Evolutionary conservation across 2,797 vertebrate genomes (phyloP), one percentile per base, ranked within the genome.

Genomic region (Pyrocephalus nanus): DNA sequence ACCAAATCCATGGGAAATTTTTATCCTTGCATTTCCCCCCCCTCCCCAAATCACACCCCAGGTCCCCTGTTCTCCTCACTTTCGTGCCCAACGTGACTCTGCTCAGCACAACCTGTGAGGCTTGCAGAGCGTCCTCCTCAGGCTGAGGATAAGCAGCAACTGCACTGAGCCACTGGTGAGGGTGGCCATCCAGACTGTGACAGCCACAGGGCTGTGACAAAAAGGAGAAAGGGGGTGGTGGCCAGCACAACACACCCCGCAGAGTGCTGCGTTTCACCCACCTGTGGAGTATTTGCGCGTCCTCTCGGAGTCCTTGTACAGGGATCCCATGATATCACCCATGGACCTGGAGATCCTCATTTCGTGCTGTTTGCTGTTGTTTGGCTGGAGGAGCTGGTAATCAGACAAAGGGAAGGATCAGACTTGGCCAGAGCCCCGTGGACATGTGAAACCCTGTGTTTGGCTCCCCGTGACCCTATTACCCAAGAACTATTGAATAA

Each of bases 271-370:
- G 1, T 43, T 14, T 18, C 89, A 78, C 98, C 97, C 80, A 99
- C 99, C 99, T 98, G 99, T 99, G 1, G 99, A 99, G 96, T 98
- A 98, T 93, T 99, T 99, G 96, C 99, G 98, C 2, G 98, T 98
- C 92, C 98, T 98, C 96, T 99, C 98, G 0, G 98, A 98, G 90
- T 98, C 98, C 87, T 99, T 99, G 88, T 98, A 99, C 91, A 98
- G 95, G 54, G 98, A 99, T 30, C 98, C 98, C 97, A 99, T 98
- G 90, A 99, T 98, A 89, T 99, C 99, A n/a, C 99, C 99, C 96
- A 99, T 98, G 30, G 99, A 99, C 80, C 98, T 98, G 29, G 99
- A 99, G 72, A 99, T 98, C 94, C 97, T 98, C 98, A 99, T 99
- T 95, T 99, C 99, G 1, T 98, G 98, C 97, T 99, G 98, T 85